Base-by-base conservation (phyloP, 2,113 vertebrate species). In the Anthoscopus minutus region DNA sequence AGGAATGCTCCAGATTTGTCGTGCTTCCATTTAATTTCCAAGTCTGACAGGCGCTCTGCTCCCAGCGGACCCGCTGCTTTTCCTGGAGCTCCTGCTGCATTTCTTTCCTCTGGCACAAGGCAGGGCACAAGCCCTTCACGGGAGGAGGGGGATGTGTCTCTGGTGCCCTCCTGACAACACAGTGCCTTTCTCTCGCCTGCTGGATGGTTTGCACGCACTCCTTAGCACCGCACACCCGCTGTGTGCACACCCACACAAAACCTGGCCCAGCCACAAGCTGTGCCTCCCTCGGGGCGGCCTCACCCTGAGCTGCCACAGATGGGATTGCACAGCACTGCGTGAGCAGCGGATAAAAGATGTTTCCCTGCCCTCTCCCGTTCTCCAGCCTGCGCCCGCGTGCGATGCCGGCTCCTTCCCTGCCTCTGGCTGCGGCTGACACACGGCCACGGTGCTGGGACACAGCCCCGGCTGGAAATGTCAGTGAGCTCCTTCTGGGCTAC, bases 1-100 rank as follows among this genome's bases (percentile, higher is more conserved):
- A 94, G 92, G 94, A 96, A 90, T 85, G 71, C 86, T 78, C 93
- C 80, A 81, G 86, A 90, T 93, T 95, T 88, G 82, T 90, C 45
- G 15, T 88, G 87, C 85, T 92, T 93, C 85, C 69, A 69, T 86
- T 96, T 88, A 90, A 93, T 94, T 89, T 81, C 88, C 44, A 20
- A 47, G 45, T 38, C 77, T 88, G 93, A 92, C 78, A 57, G 80
- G 65, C 31, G 2, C 67, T 84, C 60, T 7, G 50, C 76, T 94
- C 94, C 80, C 88, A 31, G 5, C 0, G 51, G 93, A 72, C 9
- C 1, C 1, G 9, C 70, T 69, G 91, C 79, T 96, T 71, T 81
- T 60, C 62, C 54, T 7, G 12, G 7, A 45, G 60, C 35, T 92
- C 51, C 57, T 35, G 51, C 88, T 82, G 71, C 76, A 64, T 88